Evolutionary conservation across 2,888 invertebrate species (phyloP), one percentile per base, ranked within the genome.

Genomic region (Tetheella fluctuosa): DNA sequence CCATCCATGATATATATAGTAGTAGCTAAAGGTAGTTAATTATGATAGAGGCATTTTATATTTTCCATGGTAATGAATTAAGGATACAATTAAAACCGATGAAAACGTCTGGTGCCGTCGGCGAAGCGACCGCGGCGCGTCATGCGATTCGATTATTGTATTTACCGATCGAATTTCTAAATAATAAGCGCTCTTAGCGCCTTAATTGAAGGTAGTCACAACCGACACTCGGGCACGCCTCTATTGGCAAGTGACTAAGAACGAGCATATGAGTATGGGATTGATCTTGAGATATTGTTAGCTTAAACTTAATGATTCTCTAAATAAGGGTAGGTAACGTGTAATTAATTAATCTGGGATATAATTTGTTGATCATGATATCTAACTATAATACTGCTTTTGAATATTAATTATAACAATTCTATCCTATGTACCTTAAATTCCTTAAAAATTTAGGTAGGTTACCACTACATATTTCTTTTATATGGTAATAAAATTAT

Each of bases 131-230:
- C 78, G 75, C 77, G 80, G 81, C 79, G 77, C 84, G 86, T 86
- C 85, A 86, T 83, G 84, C 81, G 70, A 85, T 84, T 77, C 81
- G 82, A 86, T 89, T 82, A 86, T 85, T 84, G 80, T 88, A 87
- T 85, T 89, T 87, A 89, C 79, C 76, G 78, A 86, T 80, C 74
- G 77, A 84, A 89, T 90, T 88, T 88, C 86, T 85, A 85, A 79
- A 83, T 91, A 90, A 90, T 90, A 80, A 86, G 75, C 80, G 83
- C 85, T 89, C 86, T 88, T 84, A 75, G 77, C 70, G 61, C 68
- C 67, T 64, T 90, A 90, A 91, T 90, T 89, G 86, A 82, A 83
- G 86, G 88, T 84, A 85, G 81, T 85, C 83, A 78, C 66, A 71
- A 73, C 68, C 70, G 80, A 80, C 81, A 77, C 69, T 65, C 69